phyloP scores from a whole-genome alignment of 35 echinoderm and acorn worm species.

The Patiria miniata region DNA sequence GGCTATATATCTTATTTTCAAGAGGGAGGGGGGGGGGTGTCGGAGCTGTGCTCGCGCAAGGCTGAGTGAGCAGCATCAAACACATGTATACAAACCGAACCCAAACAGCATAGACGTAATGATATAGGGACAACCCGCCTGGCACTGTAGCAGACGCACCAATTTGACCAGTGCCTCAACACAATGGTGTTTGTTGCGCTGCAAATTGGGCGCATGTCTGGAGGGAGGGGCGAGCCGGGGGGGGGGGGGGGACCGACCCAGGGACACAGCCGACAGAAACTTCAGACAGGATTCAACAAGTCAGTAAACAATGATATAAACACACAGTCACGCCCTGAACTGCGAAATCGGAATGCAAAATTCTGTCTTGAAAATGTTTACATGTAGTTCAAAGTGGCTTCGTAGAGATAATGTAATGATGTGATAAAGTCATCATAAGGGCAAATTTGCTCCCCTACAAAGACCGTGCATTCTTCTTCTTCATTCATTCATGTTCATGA shows the following conservation, averaged over 20 bases:
- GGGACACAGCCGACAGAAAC: background rate
- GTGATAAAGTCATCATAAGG: too few species aligned
- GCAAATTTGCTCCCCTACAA: too few species aligned
- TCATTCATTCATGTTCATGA: too few species aligned
- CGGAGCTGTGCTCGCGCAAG: background rate
- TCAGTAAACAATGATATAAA: too few species aligned
- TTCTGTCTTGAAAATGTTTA: too few species aligned
- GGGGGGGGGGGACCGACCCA: background rate
- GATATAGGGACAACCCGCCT: background rate
- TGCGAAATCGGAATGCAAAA: too few species aligned
- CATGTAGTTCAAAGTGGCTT: too few species aligned
- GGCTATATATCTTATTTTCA: background rate
- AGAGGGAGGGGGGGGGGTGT: background rate
- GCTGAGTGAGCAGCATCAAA: background rate
- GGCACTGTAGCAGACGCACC: background rate
- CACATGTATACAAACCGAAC: background rate
- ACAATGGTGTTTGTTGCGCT: constrained; percentile 28
- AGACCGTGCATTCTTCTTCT: too few species aligned
- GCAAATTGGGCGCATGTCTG: constrained; percentile 11
- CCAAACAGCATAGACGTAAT: background rate
- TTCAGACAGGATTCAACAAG: too few species aligned
- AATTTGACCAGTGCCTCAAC: background rate
- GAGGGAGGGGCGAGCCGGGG: background rate
- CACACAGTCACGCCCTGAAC: too few species aligned
- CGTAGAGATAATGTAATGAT: too few species aligned